Percentiles rank a stretch among this genome's conserved stretches.
Evolutionary conservation across 2,113 vertebrate genomes (phyloP).

Genomic region (Penelope pileata): DNA sequence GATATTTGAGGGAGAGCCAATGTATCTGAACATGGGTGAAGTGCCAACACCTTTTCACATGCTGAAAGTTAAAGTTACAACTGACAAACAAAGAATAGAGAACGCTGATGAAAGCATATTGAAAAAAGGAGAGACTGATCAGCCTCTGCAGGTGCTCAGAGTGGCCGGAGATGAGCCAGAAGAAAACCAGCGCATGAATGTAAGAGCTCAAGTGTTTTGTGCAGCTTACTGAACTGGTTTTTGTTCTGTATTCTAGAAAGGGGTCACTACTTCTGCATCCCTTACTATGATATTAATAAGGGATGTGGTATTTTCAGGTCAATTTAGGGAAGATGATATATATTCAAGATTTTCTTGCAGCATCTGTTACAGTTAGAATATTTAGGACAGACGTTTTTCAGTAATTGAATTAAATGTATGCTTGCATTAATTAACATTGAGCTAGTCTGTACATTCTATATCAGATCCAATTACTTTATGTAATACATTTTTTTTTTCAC

Average conservation of each 20-base stretch:
- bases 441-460: rapidly evolving
- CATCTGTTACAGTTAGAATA: neutral
- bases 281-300: neutral
- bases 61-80: conserved; percentile 88
- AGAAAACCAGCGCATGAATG: conserved; percentile 8
- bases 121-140: conserved; percentile 43
- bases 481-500: neutral
- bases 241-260: neutral
- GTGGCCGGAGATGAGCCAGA: conserved; percentile 59
- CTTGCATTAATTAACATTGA: neutral
- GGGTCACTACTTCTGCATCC: neutral
- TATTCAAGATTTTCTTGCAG: neutral
- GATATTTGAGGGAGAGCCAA: conserved; percentile 86
- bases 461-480: neutral
- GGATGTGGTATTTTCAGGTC: neutral
- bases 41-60: conserved; percentile 90
- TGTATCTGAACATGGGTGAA: conserved; percentile 88
- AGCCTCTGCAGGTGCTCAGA: conserved; percentile 50
- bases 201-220: conserved; percentile 31
- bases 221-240: neutral
- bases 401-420: neutral
- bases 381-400: neutral
- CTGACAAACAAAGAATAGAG: conserved; percentile 88
- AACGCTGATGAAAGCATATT: conserved; percentile 76
- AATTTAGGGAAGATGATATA: neutral